Percentiles rank a stretch among this genome's conserved stretches.
Conservation (phyloP, 2,113 vertebrate species). For the Heterotilapia buettikoferi region DNA sequence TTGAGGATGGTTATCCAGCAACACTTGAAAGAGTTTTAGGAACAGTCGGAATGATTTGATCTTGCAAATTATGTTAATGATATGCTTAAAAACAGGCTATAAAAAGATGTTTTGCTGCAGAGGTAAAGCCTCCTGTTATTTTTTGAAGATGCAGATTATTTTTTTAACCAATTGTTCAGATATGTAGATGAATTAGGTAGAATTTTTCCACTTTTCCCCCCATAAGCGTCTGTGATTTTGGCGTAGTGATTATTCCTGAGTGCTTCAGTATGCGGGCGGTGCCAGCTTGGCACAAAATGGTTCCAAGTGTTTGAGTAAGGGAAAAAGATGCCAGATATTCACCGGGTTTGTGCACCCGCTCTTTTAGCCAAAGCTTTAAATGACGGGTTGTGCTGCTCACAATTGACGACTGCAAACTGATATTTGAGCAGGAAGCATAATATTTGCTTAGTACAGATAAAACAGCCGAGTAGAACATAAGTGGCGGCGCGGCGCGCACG, state of each 20-base stretch:
- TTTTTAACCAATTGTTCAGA: neutral
- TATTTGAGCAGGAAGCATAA: neutral
- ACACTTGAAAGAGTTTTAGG: neutral
- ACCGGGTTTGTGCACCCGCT: neutral
- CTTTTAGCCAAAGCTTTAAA: slow-evolving; percentile 6
- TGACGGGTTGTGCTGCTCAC: neutral
- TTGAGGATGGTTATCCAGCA: neutral
- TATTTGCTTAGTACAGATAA: neutral
- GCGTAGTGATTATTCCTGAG: neutral
- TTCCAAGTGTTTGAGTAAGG: neutral
- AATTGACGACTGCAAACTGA: neutral
- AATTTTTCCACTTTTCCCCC: rapidly evolving
- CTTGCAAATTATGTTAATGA: neutral
- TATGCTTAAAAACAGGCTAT: neutral
- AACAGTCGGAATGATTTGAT: neutral
- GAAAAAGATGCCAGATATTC: neutral
- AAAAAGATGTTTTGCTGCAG: neutral
- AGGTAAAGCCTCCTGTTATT: neutral
- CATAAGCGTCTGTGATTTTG: neutral
- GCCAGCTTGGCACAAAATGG: neutral
- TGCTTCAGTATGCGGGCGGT: neutral
- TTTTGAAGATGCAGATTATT: neutral
- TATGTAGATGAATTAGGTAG: neutral
- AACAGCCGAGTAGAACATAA: neutral
- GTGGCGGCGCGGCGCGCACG: neutral